Conservation (phyloP, 2,113 vertebrate genomes). For the Toxotes chatareus region DNA sequence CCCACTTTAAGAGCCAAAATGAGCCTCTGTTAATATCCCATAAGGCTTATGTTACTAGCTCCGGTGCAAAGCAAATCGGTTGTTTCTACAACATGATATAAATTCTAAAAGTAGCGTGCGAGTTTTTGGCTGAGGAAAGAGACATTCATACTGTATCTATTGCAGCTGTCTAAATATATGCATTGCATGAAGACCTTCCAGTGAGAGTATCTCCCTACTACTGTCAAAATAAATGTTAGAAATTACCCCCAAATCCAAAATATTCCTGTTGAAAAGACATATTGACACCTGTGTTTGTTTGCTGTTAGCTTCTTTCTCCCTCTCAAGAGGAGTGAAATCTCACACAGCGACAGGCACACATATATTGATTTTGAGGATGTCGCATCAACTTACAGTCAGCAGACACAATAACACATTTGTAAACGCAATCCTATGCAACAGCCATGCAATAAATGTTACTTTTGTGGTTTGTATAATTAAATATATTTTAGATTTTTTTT, state of each 20-base stretch:
- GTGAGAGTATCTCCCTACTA: background rate
- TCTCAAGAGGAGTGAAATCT: conserved; percentile 15
- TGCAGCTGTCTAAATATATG: background rate
- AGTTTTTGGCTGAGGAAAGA: background rate
- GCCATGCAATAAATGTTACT: conserved; percentile 26
- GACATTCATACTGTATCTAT: background rate
- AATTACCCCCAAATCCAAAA: conserved; percentile 16
- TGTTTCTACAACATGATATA: conserved; percentile 21
- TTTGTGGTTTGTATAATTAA: background rate
- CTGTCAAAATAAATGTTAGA: conserved; percentile 11
- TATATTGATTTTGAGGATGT: conserved; percentile 23
- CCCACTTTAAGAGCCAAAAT: conserved; percentile 58
- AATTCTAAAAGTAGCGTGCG: conserved; percentile 28
- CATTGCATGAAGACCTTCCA: background rate
- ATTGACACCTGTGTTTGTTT: conserved; percentile 11
- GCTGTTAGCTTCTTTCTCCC: background rate
- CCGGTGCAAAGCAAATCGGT: background rate
- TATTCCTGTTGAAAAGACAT: conserved; percentile 15
- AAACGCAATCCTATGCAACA: conserved; percentile 50
- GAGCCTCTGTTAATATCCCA: conserved; percentile 48
- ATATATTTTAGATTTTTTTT: background rate
- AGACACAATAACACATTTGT: conserved; percentile 31
- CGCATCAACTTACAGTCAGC: conserved; percentile 11
- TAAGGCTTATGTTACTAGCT: conserved; percentile 32
- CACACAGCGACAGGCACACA: conserved; percentile 15